Conservation (phyloP, 2,113 vertebrate species). For the Perccottus glenii region DNA sequence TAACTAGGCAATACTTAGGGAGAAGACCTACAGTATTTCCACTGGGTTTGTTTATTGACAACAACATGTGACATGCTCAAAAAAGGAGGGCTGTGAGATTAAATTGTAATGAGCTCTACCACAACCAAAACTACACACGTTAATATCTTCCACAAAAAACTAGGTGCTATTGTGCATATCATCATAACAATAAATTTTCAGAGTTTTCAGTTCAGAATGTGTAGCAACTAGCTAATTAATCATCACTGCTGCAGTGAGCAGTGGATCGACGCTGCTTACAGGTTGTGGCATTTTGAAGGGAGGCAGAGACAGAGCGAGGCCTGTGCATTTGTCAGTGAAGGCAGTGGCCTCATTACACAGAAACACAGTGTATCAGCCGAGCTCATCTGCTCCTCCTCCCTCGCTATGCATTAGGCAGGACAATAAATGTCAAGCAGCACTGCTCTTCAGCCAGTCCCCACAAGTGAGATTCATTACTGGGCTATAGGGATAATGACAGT, state of each 20-base stretch:
- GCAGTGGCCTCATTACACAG: slow-evolving; percentile 55
- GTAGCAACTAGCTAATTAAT: neutral
- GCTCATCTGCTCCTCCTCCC: slow-evolving; percentile 59
- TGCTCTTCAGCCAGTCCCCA: slow-evolving; percentile 56
- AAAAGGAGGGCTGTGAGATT: too few species aligned
- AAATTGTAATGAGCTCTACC: too few species aligned
- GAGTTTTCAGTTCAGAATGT: neutral
- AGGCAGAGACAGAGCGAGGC: slow-evolving; percentile 20
- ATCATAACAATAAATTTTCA: too few species aligned
- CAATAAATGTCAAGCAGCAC: slow-evolving; percentile 79
- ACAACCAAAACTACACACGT: too few species aligned
- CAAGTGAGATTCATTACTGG: slow-evolving; percentile 77
- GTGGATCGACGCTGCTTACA: neutral
- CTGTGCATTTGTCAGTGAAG: slow-evolving; percentile 37
- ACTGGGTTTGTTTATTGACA: too few species aligned
- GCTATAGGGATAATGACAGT: slow-evolving; percentile 67
- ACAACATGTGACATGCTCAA: too few species aligned
- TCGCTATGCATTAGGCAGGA: slow-evolving; percentile 64
- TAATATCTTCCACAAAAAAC: too few species aligned
- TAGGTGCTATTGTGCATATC: too few species aligned
- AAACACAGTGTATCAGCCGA: slow-evolving; percentile 54
- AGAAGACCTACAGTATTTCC: too few species aligned
- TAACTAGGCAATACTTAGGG: too few species aligned
- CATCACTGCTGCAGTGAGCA: neutral
- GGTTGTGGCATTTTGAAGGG: slow-evolving; percentile 18